Base-by-base conservation (phyloP, 2,888 invertebrate species). In the Oligia latruncula region DNA sequence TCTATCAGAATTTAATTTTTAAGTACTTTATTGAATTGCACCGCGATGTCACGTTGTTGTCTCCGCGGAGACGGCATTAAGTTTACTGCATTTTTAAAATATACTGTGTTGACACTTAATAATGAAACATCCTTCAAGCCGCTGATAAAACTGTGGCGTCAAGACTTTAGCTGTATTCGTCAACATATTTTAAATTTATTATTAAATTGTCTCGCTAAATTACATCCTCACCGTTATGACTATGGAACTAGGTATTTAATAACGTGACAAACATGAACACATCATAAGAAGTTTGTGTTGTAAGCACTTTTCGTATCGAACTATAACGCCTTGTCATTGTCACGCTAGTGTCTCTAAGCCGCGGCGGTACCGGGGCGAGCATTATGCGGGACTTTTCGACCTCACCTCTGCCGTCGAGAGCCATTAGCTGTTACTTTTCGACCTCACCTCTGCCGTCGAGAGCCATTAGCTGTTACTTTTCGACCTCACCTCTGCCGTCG, bases 41-140 rank as follows among this genome's bases (percentile, higher is more conserved):
- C 17, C 8, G 9, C 43, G n/a, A 23, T 70, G 17, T 52, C 58
- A 60, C 67, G 20, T 52, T 13, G 20, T n/a, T 49, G 49, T 52
- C 40, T 6, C 52, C 17, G 60, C 17, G 29, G 43, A 17, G 2
- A 46, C 43, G 4, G 35, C 23, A 29, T 74, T 74, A 46, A 64
- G 40, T 43, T 29, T 74, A 77, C 73, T 73, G 29, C 29, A 73
- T 43, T 73, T 35, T 43, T 8, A 35, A n/a, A 62, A 35, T n/a
- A 9, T 62, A 52, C 49, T 5, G 20, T 0, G 23, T 23, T 64
- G 29, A 64, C n/a, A 40, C 6, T 17, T 29, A 29, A 40, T 55
- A 29, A 49, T 17, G 40, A 29, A 68, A 49, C 0, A 20, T 49
- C 1, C 20, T 29, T 67, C 20, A 68, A n/a, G n/a, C 6, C 29